Conservation (phyloP, 2,888 invertebrate genomes). For the Zootermopsis nevadensis region DNA sequence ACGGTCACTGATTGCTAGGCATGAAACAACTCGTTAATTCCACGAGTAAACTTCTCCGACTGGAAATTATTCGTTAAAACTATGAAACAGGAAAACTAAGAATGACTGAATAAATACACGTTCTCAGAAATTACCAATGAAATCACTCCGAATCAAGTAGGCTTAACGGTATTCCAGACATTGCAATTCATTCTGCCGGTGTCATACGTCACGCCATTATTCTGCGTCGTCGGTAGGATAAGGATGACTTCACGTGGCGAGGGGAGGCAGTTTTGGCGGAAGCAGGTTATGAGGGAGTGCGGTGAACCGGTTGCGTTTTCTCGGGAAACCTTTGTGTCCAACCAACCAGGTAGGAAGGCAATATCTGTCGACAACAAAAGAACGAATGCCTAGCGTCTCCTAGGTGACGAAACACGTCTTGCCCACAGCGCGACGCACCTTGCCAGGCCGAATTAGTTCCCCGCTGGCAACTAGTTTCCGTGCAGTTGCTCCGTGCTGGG, state of each 20-base stretch:
- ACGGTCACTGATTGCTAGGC: too few species aligned
- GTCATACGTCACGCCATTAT: neutral
- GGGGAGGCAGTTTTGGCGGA: neutral
- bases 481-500: neutral
- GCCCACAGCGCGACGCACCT: slow-evolving; percentile 19
- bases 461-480: slow-evolving; percentile 1
- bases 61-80: too few species aligned
- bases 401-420: slow-evolving; percentile 31
- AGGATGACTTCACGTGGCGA: neutral
- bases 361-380: slow-evolving; percentile 36
- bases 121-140: too few species aligned
- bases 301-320: slow-evolving; percentile 50
- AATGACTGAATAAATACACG: too few species aligned
- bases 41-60: too few species aligned
- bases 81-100: too few species aligned
- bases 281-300: slow-evolving; percentile 31
- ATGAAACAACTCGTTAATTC: too few species aligned
- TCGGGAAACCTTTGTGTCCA: slow-evolving; percentile 52
- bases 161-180: too few species aligned
- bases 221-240: neutral
- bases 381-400: slow-evolving; percentile 34
- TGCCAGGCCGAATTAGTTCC: slow-evolving; percentile 4
- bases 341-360: slow-evolving; percentile 41
- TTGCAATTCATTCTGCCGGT: neutral
- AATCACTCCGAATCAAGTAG: too few species aligned